These are phyloP conservation scores for Enteromius anoplus DNA, from an alignment of 2,797 vertebrate genomes.

Conservation along the genomic window DNA sequence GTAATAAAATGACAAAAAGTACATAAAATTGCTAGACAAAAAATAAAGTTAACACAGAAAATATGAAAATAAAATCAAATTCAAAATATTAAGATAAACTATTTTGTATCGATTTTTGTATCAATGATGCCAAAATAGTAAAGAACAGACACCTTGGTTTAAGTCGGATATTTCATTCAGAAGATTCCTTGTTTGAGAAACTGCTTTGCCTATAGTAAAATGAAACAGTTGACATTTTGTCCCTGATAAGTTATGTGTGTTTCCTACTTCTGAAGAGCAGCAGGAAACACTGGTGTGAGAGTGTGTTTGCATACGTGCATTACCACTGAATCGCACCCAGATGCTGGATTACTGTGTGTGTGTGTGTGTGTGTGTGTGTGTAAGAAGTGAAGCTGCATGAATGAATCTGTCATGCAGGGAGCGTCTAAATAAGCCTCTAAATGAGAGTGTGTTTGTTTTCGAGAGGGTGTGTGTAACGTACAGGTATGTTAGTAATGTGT, in stretches of 20 bases:
- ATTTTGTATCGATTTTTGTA: no score
- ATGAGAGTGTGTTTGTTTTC: neutral
- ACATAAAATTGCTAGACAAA: neutral
- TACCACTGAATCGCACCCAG: neutral
- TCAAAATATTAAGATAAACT: neutral
- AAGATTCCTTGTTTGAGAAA: neutral
- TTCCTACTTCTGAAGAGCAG: neutral
- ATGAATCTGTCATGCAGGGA: neutral
- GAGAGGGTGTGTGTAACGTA: constrained; percentile 19
- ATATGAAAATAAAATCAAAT: neutral
- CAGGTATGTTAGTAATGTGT: neutral
- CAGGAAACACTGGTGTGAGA: neutral
- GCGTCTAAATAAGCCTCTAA: neutral
- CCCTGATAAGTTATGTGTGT: neutral
- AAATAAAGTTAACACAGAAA: neutral
- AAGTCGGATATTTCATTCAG: neutral
- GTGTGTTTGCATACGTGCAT: neutral
- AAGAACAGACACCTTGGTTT: neutral
- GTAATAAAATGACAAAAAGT: neutral
- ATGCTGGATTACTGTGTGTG: constrained; percentile 1
- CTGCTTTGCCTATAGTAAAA: no score
- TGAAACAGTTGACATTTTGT: neutral
- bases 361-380: neutral
- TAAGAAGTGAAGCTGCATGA: neutral
- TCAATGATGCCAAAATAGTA: neutral